A percentile compares a stretch with the other conserved stretches of the same genome.
Conservation (phyloP, 2,797 vertebrate genomes). For the Psittacula echo region DNA sequence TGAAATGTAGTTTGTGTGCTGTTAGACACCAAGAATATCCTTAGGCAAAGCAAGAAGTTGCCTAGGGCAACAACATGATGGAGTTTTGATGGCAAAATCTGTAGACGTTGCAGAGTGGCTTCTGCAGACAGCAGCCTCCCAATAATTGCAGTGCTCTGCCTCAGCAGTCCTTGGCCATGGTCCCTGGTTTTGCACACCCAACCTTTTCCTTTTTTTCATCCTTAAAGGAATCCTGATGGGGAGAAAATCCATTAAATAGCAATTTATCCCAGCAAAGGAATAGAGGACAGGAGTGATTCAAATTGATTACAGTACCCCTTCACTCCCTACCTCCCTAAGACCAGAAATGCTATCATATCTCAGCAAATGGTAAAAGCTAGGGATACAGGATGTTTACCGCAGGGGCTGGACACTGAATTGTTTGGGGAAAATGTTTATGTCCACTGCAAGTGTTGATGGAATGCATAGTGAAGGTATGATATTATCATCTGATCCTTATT, state of each 20-base stretch:
- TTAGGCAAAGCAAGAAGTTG: constrained; percentile 36
- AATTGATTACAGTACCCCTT: neutral
- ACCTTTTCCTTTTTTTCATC: neutral
- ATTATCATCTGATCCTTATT: neutral
- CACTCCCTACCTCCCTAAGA: neutral
- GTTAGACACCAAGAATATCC: neutral
- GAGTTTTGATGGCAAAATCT: constrained; percentile 33
- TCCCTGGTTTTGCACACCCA: neutral
- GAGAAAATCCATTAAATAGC: neutral
- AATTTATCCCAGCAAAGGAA: neutral
- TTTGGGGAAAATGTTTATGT: accelerated
- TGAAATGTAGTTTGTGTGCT: neutral
- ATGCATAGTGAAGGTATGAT: neutral
- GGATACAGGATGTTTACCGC: neutral
- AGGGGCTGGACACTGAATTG: neutral
- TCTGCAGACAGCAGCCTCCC: neutral
- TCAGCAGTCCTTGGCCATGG: neutral
- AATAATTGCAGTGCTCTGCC: neutral
- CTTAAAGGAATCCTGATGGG: neutral
- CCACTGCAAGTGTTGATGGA: neutral
- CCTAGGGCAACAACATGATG: neutral
- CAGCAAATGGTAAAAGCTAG: neutral
- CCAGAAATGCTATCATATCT: neutral
- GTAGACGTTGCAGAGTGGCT: neutral
- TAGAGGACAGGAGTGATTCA: neutral